phyloP scores from a whole-genome alignment of 53 echinoderm and acorn worm genomes.

The Holothuria leucospilota region DNA sequence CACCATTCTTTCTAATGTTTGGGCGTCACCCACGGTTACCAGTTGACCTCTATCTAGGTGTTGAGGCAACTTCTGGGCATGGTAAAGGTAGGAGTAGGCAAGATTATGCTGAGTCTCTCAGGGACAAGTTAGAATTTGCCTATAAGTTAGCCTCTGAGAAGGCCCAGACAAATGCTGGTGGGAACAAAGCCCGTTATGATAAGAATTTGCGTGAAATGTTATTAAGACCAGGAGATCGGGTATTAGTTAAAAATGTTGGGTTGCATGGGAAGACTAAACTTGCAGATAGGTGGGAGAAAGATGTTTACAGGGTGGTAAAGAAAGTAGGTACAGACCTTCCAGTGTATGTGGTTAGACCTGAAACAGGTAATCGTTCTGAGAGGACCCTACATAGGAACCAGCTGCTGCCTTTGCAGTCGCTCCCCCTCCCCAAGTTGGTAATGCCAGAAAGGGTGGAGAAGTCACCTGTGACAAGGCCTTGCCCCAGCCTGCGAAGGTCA shows the following conservation, averaged over 20 bases:
- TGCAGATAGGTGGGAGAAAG: conserved; percentile 17
- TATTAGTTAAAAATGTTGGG: conserved; percentile 1
- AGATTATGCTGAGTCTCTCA: conserved; percentile 29
- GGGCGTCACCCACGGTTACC: conserved; percentile 66
- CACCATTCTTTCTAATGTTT: conserved; percentile 73
- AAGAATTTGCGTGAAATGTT: conserved; percentile 19
- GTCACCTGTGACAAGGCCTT: too few relatives aligned
- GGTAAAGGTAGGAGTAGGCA: neutral
- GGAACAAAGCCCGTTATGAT: neutral
- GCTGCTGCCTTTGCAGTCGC: neutral
- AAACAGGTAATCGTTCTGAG: neutral
- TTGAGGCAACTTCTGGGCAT: neutral
- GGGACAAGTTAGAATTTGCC: conserved; percentile 30
- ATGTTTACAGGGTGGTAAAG: neutral
- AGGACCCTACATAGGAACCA: neutral
- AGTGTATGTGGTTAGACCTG: neutral
- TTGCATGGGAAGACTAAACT: neutral
- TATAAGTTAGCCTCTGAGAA: conserved; percentile 38
- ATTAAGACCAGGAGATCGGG: conserved; percentile 16
- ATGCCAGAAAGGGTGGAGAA: too few relatives aligned
- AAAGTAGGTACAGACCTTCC: neutral
- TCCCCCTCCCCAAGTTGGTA: neutral
- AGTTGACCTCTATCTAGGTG: conserved; percentile 38
- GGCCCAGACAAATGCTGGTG: neutral
- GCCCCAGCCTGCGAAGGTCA: too few relatives aligned